Evolutionary conservation across 2,888 invertebrate species (phyloP), one percentile per base, ranked within the genome.

Genomic region (Tigriopus californicus): DNA sequence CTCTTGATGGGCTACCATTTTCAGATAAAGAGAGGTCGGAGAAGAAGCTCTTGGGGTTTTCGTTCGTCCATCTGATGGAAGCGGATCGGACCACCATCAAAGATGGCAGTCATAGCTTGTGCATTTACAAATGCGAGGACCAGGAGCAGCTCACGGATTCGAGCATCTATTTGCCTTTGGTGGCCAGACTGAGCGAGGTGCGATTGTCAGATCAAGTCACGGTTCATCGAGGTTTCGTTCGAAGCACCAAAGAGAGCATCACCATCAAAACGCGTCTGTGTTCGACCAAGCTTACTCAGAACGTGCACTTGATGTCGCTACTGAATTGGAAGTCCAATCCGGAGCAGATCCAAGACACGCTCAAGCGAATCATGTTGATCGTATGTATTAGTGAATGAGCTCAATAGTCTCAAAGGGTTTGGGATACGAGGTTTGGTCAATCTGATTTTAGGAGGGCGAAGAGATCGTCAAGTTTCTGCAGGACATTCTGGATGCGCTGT

Each of bases 201-300:
- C 15, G 40, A 15, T 40, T 15, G 18, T 41, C 18, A 40, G 54
- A 54, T 18, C 54, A 54, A 54, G 54, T 41, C 20, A 41, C 22
- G n/a, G 25, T 52, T 12, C 22, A 41, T 13, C 55, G 44, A 22
- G 61, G 59, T 61, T 88, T 86, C 71, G 80, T 82, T 63, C 77
- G 84, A 65, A 88, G 87, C 64, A 80, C 83, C 63, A 87, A 86
- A 70, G 94, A 94, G 72, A 78, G 80, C 13, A 82, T 91, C 61
- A 79, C 79, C 47, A 79, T 94, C 11, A 80, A 79, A 66, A 90
- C 92, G 0, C 70, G 88, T 46, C 75, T 95, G 24, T 92, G 91
- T 70, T 94, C 94, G 22, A 94, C 94, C n/a, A 95, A 95, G 71
- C 75, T 94, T 10, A 94, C 95, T 0, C 94, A 94, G 72, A 94